Percentiles rank a stretch among this genome's conserved stretches.
Conservation (phyloP, 2,113 vertebrate genomes). For the Coracopsis vasa region DNA sequence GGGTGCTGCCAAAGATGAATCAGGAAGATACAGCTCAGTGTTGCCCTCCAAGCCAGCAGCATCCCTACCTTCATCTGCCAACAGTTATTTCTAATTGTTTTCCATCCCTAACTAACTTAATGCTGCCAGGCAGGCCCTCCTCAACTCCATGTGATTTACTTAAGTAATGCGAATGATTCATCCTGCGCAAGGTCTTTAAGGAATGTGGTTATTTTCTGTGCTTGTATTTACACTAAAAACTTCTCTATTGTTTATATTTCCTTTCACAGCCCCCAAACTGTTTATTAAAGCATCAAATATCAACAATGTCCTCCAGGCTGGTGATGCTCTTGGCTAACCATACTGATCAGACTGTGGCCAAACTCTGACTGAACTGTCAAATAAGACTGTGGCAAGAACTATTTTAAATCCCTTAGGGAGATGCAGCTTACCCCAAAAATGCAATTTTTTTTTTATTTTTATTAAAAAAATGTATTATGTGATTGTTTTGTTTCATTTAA, state of each 20-base stretch:
- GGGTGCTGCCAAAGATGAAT: not conserved
- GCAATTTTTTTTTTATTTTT: not conserved
- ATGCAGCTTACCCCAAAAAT: not conserved
- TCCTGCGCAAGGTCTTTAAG: not conserved
- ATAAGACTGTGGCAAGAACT: not conserved
- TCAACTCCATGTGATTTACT: not conserved
- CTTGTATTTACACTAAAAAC: not conserved
- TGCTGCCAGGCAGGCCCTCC: not conserved
- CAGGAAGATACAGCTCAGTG: not conserved
- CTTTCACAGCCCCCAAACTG: not conserved
- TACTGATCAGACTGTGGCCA: not conserved
- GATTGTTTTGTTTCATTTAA: not conserved
- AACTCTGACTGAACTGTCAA: constrained; percentile 31
- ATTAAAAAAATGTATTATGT: not conserved
- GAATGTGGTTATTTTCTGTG: not conserved
- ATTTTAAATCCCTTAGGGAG: not conserved
- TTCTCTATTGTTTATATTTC: not conserved
- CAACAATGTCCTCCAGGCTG: not conserved
- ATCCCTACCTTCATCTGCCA: not conserved
- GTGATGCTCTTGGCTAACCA: not conserved
- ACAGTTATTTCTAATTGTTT: not conserved
- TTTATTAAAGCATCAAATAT: constrained; percentile 30
- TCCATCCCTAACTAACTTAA: not conserved
- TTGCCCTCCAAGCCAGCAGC: not conserved
- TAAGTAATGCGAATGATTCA: not conserved